These are phyloP conservation scores for Cololabis saira DNA, from an alignment of 2,113 vertebrate species.

Conservation along the genomic window DNA sequence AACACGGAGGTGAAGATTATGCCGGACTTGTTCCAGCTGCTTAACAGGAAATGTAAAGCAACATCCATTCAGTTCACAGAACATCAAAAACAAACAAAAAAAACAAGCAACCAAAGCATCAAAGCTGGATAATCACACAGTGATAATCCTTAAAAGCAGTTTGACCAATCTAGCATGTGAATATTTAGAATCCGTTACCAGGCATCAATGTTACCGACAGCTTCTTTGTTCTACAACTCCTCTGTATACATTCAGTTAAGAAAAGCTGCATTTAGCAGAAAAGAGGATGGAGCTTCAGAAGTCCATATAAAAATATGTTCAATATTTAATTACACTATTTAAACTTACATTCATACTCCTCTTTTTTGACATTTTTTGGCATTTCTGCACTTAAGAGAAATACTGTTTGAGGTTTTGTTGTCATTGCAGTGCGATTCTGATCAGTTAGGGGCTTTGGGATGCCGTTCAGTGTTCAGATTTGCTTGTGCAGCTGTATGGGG, in stretches of 20 bases:
- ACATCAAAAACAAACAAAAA: constrained; percentile 17
- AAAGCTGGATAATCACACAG: constrained; percentile 27
- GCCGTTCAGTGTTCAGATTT: constrained; percentile 32
- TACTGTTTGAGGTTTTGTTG: background rate
- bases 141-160: constrained; percentile 43
- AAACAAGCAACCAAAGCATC: constrained; percentile 28
- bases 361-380: no score
- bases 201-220: background rate
- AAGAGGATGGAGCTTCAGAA: no score
- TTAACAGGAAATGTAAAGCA: constrained; percentile 6
- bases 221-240: no score
- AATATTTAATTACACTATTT: no score
- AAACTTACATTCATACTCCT: no score
- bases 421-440: constrained; percentile 2
- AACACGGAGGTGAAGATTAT: constrained; percentile 6
- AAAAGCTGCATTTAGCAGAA: no score
- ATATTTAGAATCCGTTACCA: constrained; percentile 44
- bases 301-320: no score
- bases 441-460: constrained; percentile 10
- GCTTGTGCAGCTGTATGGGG: constrained; percentile 25
- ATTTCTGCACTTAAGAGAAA: background rate
- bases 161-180: constrained; percentile 16
- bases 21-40: constrained; percentile 3
- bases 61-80: background rate
- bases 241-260: no score